These are phyloP conservation scores for Tetragonula carbonaria DNA, from an alignment of 2,888 invertebrate species.

Conservation along the genomic window DNA sequence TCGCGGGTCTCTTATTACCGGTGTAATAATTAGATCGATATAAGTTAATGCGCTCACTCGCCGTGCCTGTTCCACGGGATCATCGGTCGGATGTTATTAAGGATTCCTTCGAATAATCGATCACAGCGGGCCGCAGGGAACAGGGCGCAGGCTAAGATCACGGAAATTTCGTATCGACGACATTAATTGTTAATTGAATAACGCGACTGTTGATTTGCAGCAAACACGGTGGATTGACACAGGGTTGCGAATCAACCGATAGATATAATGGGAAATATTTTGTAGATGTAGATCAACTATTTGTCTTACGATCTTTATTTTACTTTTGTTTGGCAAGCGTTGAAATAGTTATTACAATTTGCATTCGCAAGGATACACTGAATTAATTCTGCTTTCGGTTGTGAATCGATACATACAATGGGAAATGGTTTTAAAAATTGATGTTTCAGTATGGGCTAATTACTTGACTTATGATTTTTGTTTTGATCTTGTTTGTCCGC, in stretches of 20 bases:
- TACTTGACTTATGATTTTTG: too few species aligned
- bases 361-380: too few species aligned
- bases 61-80: not conserved
- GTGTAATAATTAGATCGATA: slow-evolving; percentile 55
- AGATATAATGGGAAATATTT: too few species aligned
- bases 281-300: too few species aligned
- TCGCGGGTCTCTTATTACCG: slow-evolving; percentile 46
- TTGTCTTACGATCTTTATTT: too few species aligned
- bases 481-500: too few species aligned
- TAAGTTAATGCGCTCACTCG: slow-evolving; percentile 9
- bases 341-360: too few species aligned
- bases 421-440: not conserved
- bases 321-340: too few species aligned
- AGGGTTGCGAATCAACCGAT: too few species aligned
- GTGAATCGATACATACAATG: not conserved
- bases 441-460: too few species aligned
- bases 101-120: slow-evolving; percentile 13
- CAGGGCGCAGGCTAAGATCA: not conserved
- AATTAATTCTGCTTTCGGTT: not conserved
- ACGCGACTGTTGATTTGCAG: not conserved
- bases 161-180: slow-evolving; percentile 23
- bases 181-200: not conserved
- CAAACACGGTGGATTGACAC: not conserved
- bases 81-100: not conserved
- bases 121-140: not conserved